phyloP scores from a whole-genome alignment of 2,113 vertebrate species.

The Anolis carolinensis region DNA sequence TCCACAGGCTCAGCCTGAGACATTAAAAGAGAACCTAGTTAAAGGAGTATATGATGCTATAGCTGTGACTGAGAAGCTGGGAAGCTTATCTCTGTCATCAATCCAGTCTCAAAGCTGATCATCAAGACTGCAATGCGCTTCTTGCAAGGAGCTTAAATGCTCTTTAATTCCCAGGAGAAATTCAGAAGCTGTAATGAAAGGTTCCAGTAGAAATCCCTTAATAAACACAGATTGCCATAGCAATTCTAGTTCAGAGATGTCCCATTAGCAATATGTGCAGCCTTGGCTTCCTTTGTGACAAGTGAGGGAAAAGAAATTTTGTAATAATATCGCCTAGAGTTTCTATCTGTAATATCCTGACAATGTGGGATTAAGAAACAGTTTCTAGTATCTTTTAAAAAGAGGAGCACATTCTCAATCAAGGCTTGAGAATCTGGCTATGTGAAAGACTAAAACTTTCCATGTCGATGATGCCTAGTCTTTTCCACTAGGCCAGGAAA shows the following conservation, averaged over 20 bases:
- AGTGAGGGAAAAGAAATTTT: not conserved
- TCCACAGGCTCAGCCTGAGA: conserved; percentile 68
- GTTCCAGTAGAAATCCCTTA: not conserved
- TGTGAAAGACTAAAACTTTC: not conserved
- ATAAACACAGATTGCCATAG: not conserved
- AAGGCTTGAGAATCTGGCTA: not conserved
- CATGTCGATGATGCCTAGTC: not conserved
- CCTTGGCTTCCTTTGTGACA: not conserved
- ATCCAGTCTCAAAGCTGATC: not conserved
- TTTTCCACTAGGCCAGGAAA: not conserved
- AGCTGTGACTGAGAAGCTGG: conserved; percentile 52
- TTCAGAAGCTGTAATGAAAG: not conserved
- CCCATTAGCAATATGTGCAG: not conserved
- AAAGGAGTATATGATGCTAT: conserved; percentile 50
- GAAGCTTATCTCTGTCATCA: conserved; percentile 40
- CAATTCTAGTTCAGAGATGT: not conserved
- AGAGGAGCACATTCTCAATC: not conserved
- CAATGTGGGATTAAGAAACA: not conserved
- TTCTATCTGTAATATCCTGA: not conserved
- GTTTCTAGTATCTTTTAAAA: not conserved
- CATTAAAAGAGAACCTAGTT: conserved; percentile 49
- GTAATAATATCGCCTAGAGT: not conserved
- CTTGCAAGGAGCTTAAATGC: rapidly evolving
- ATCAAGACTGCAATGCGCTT: not conserved
- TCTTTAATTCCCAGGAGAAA: not conserved